A percentile compares a stretch with the other conserved stretches of the same genome.
Conservation (phyloP, 2,888 invertebrate genomes). For the Herminia tarsipennalis region DNA sequence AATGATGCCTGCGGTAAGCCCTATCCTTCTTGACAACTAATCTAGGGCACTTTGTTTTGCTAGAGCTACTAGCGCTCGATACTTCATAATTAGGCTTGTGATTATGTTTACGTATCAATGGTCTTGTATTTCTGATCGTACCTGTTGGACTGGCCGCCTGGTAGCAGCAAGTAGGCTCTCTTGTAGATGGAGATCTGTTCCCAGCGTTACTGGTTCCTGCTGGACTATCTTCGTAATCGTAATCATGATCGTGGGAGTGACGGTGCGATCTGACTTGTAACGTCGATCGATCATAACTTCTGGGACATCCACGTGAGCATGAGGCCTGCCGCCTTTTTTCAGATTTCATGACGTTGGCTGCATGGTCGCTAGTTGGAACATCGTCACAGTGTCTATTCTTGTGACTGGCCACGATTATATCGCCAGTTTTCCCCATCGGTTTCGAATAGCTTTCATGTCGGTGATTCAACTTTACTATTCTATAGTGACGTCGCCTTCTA, state of each 20-base stretch:
- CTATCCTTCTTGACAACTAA: slow-evolving; percentile 68
- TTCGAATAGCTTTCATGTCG: slow-evolving; percentile 74
- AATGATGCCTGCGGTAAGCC: slow-evolving; percentile 55
- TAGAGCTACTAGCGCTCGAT: slow-evolving; percentile 62
- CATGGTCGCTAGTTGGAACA: slow-evolving; percentile 55
- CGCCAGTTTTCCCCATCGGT: slow-evolving; percentile 76
- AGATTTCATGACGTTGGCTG: slow-evolving; percentile 52
- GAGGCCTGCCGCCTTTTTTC: slow-evolving; percentile 53
- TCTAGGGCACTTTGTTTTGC: slow-evolving; percentile 60
- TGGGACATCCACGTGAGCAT: slow-evolving; percentile 50
- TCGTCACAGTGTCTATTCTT: slow-evolving; percentile 68
- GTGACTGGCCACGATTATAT: slow-evolving; percentile 79
- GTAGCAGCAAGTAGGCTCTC: slow-evolving; percentile 70
- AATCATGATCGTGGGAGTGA: slow-evolving; percentile 31
- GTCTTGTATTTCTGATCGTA: slow-evolving; percentile 32
- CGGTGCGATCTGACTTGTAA: slow-evolving; percentile 50
- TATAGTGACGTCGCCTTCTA: slow-evolving; percentile 75
- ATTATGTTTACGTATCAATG: slow-evolving; percentile 24
- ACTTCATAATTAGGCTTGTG: slow-evolving; percentile 37
- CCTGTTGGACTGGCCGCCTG: slow-evolving; percentile 56
- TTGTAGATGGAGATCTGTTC: slow-evolving; percentile 46
- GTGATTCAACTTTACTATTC: slow-evolving; percentile 77
- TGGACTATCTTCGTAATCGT: slow-evolving; percentile 56
- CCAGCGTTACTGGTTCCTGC: slow-evolving; percentile 71
- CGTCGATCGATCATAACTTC: slow-evolving; percentile 61